phyloP scores from a whole-genome alignment of 2,888 invertebrate genomes.

The Trichacis sp. region DNA sequence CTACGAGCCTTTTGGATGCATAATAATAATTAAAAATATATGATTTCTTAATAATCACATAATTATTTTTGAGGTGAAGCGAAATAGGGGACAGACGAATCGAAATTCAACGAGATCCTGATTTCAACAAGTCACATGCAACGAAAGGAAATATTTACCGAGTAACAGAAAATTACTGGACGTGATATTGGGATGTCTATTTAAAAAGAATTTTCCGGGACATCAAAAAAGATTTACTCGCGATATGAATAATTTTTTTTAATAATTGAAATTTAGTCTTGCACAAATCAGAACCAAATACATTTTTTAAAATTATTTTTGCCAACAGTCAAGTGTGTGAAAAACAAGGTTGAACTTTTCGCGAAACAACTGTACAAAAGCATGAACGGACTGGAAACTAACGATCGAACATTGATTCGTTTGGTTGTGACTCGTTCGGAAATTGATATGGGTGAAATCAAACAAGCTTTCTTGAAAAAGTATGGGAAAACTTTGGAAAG shows the following conservation, averaged over 20 bases:
- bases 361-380: slow-evolving; percentile 87
- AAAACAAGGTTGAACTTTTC: slow-evolving; percentile 85
- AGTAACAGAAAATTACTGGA: slow-evolving; percentile 82
- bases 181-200: slow-evolving; percentile 84
- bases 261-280: too few species aligned
- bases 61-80: too few species aligned
- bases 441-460: slow-evolving; percentile 88
- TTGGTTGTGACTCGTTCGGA: too few species aligned
- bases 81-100: slow-evolving; percentile 85
- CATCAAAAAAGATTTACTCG: slow-evolving; percentile 81
- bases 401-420: slow-evolving; percentile 87
- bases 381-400: slow-evolving; percentile 92
- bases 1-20: too few species aligned
- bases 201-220: slow-evolving; percentile 89
- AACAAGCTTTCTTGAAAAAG: slow-evolving; percentile 79
- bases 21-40: slow-evolving; percentile 6
- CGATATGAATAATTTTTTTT: slow-evolving; percentile 80
- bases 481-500: slow-evolving; percentile 83
- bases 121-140: slow-evolving; percentile 83
- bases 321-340: slow-evolving; percentile 78
- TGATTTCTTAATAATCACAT: too few species aligned
- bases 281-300: neutral
- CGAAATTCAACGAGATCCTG: slow-evolving; percentile 85
- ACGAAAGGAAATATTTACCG: slow-evolving; percentile 73
- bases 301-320: too few species aligned